phyloP scores from a whole-genome alignment of 2,888 invertebrate species.

The Acrobasis consociella region DNA sequence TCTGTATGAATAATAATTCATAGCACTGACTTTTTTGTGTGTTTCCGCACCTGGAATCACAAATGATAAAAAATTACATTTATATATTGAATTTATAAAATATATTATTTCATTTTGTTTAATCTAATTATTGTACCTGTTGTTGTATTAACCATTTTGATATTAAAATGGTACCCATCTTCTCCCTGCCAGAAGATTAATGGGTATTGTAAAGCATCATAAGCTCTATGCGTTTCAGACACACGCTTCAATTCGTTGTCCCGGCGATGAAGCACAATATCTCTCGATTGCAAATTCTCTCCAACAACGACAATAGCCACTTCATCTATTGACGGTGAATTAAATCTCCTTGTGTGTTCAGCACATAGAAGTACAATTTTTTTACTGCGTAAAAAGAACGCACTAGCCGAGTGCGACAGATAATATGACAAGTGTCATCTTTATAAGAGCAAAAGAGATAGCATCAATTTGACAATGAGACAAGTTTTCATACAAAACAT shows the following conservation, averaged over 20 bases:
- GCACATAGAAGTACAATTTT: no score
- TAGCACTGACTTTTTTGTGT: constrained; percentile 28
- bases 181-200: constrained; percentile 39
- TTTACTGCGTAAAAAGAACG: no score
- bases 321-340: constrained; percentile 43
- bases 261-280: constrained; percentile 48
- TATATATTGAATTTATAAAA: constrained; percentile 15
- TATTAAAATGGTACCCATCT: constrained; percentile 36
- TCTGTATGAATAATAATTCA: constrained; percentile 31
- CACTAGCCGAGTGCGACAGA: no score
- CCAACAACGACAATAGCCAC: constrained; percentile 40
- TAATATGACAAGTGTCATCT: no score
- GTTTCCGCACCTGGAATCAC: constrained; percentile 29
- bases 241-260: constrained; percentile 40
- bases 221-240: constrained; percentile 42
- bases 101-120: constrained; percentile 18
- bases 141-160: constrained; percentile 33
- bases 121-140: constrained; percentile 24
- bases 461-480: no score
- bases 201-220: constrained; percentile 49
- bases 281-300: constrained; percentile 36
- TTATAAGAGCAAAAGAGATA: no score
- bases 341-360: constrained; percentile 41
- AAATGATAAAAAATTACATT: constrained; percentile 20
- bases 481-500: no score